Evolutionary conservation across 2,797 vertebrate genomes (phyloP).

Genomic region (Nyctibius grandis): DNA sequence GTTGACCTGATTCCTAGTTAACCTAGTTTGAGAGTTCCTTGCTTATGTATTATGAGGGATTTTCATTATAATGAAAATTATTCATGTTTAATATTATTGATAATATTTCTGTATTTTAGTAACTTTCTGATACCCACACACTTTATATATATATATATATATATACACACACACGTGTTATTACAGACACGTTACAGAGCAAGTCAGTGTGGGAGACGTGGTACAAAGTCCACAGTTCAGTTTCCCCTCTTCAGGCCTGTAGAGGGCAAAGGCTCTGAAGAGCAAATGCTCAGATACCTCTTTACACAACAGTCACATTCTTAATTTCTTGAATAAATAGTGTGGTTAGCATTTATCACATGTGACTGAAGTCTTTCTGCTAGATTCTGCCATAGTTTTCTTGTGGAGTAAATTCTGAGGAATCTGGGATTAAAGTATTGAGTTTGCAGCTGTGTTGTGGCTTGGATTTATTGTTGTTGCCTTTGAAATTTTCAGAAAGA

Average conservation of each 20-base stretch:
- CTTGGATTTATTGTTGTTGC: not conserved
- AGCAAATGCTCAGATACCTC: not conserved
- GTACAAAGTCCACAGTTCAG: not conserved
- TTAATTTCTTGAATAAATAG: not conserved
- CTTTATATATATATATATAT: not conserved
- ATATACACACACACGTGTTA: not conserved
- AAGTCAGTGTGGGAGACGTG: not conserved
- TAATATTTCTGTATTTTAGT: not conserved
- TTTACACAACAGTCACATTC: not conserved
- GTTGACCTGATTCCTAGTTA: not conserved
- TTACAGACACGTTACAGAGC: not conserved
- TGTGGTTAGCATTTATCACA: not conserved
- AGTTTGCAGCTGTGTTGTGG: not conserved
- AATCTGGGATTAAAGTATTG: not conserved
- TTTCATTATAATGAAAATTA: not conserved
- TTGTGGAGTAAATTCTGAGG: not conserved
- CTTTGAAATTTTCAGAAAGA: constrained; percentile 69
- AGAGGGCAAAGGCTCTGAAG: not conserved
- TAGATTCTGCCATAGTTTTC: not conserved
- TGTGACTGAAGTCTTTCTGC: not conserved
- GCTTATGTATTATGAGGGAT: not conserved
- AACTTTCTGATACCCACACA: not conserved
- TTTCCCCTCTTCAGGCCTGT: not conserved
- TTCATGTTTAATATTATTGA: not conserved
- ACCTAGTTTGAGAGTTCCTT: not conserved